Base-by-base conservation (phyloP, 2,113 vertebrate genomes). In the Galeopterus variegatus region DNA sequence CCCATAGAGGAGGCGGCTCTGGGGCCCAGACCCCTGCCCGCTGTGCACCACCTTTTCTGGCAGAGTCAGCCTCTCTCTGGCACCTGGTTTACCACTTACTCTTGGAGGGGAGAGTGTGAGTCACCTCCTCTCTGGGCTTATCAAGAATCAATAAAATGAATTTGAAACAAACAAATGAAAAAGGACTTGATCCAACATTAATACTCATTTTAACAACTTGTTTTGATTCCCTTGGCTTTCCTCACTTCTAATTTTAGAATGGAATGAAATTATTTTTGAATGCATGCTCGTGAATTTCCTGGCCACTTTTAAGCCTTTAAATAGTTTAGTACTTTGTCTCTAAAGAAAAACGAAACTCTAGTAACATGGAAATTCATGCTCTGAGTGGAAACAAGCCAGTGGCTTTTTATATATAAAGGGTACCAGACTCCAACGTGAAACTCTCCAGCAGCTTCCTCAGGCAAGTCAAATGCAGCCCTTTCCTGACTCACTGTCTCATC, bases 211-310 rank as follows among this genome's bases (percentile, higher is more conserved):
- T 33, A 65, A 65, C 64, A 69, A 84, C 31, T 95, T 79, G 28
- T 81, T 94, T 93, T 45, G 15, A 60, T 86, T 82, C 56, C 88
- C 77, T 75, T 69, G n/a, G 65, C n/a, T 90, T 76, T 56, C 45
- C 50, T 67, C 36, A 33, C 64, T 95, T 95, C 95, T 90, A 95
- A 90, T 89, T 96, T 96, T 96, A 92, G 90, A 95, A 93, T 45
- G 70, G 96, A 97, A 96, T 83, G 90, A 75, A 67, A 91, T 86
- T 96, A 93, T 81, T 93, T 96, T 88, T 89, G 90, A 93, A 87
- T 24, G 52, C 82, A 45, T 64, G 8, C 86, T 92, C 96, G 81
- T 92, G 88, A 83, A 77, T 92, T 95, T 96, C 90, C 72, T 93
- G 94, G 94, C 80, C 60, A 81, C 88, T 67, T 84, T 83, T 48